A percentile compares a stretch with the other conserved stretches of the same genome.
phyloP scores from a whole-genome alignment of 2,797 vertebrate genomes.

The Labeo calbasu region DNA sequence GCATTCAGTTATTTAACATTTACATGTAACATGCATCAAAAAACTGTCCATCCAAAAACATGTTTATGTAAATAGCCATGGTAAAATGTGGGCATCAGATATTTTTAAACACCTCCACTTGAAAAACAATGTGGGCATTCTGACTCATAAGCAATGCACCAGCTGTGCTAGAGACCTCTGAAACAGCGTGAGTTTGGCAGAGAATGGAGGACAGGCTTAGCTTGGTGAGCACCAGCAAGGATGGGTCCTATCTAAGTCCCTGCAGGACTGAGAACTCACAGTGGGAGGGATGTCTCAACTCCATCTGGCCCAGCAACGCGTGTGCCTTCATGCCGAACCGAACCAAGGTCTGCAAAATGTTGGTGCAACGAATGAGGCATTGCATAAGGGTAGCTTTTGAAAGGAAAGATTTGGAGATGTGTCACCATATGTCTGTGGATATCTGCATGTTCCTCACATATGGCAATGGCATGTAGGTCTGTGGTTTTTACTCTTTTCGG shows the following conservation, averaged over 20 bases:
- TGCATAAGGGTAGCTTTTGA: slow-evolving; percentile 23
- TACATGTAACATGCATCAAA: slow-evolving; percentile 66
- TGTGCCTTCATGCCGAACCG: slow-evolving; percentile 49
- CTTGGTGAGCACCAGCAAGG: slow-evolving; percentile 59
- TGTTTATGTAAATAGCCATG: slow-evolving; percentile 7
- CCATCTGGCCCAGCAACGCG: slow-evolving; percentile 60
- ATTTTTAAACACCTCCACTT: slow-evolving; percentile 59
- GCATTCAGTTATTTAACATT: neutral
- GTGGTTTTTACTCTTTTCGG: slow-evolving; percentile 21
- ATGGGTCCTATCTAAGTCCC: slow-evolving; percentile 59
- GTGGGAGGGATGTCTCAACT: slow-evolving; percentile 62
- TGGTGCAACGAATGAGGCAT: slow-evolving; percentile 31
- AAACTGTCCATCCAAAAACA: neutral
- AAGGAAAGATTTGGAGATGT: slow-evolving; percentile 30
- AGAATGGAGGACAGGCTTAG: slow-evolving; percentile 63
- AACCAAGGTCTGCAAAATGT: slow-evolving; percentile 51
- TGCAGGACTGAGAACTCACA: slow-evolving; percentile 62
- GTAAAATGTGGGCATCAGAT: slow-evolving; percentile 47
- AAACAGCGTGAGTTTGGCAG: slow-evolving; percentile 73
- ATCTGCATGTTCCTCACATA: slow-evolving; percentile 25
- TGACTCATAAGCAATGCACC: slow-evolving; percentile 69
- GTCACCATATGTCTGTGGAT: slow-evolving; percentile 28
- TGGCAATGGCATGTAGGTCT: slow-evolving; percentile 21
- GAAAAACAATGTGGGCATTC: slow-evolving; percentile 63
- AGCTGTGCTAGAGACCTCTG: slow-evolving; percentile 73